phyloP scores from a whole-genome alignment of 2,113 vertebrate species.

The Caretta caretta region DNA sequence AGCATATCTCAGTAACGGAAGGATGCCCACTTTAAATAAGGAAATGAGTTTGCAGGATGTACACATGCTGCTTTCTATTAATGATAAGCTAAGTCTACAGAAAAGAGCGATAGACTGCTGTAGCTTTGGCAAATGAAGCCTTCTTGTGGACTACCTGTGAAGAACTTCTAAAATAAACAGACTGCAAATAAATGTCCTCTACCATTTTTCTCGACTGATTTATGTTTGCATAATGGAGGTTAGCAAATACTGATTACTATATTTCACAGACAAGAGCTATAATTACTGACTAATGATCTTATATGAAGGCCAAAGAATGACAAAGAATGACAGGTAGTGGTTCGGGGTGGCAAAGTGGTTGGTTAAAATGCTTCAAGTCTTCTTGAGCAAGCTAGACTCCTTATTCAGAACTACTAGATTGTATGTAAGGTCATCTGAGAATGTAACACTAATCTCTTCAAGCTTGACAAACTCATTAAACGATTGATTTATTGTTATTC shows the following conservation, averaged over 20 bases:
- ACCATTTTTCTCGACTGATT: constrained; percentile 67
- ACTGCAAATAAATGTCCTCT: constrained; percentile 70
- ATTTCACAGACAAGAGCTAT: constrained; percentile 53
- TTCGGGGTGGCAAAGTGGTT: constrained; percentile 1
- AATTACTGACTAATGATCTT: constrained; percentile 68
- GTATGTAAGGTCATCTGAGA: not conserved
- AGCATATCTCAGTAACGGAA: constrained; percentile 86
- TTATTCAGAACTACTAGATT: not conserved
- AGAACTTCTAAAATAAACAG: constrained; percentile 73
- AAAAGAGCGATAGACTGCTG: constrained; percentile 59
- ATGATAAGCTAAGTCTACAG: constrained; percentile 81
- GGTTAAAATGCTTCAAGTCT: constrained; percentile 23
- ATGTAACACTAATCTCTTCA: constrained; percentile 21
- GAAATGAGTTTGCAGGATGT: constrained; percentile 89
- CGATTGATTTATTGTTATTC: constrained; percentile 14
- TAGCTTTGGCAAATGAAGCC: constrained; percentile 57
- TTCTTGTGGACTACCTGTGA: constrained; percentile 77
- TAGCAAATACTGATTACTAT: constrained; percentile 65
- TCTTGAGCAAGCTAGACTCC: constrained; percentile 35
- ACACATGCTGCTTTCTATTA: constrained; percentile 91
- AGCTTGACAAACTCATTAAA: not conserved
- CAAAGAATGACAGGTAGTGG: not conserved
- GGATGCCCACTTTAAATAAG: constrained; percentile 91
- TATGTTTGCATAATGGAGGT: constrained; percentile 59
- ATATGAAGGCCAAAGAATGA: constrained; percentile 10